A percentile compares a stretch with the other conserved stretches of the same genome.
phyloP scores from a whole-genome alignment of 2,113 vertebrate species.

The Tonatia bakeri region DNA sequence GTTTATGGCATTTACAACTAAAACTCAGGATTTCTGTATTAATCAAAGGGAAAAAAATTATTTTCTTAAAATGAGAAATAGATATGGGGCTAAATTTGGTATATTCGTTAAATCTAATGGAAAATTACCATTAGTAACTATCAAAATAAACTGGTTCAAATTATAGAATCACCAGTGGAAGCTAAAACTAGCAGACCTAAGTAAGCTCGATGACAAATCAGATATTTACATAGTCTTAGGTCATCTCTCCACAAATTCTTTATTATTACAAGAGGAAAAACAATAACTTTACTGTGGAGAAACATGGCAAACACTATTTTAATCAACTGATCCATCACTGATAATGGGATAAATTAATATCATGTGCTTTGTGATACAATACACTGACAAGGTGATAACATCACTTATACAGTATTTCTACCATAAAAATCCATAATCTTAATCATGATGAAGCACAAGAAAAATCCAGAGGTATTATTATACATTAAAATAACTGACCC shows the following conservation, averaged over 20 bases:
- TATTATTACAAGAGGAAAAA: constrained; percentile 8
- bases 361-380: background rate
- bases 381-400: background rate
- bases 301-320: background rate
- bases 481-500: background rate
- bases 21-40: background rate
- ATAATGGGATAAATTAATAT: background rate
- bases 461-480: background rate
- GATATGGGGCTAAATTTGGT: background rate
- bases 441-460: background rate
- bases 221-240: background rate
- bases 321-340: background rate
- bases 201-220: background rate
- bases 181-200: background rate
- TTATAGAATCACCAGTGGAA: background rate
- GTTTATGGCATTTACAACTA: background rate
- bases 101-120: background rate
- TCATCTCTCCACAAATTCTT: background rate
- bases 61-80: background rate
- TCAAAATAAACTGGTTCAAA: background rate
- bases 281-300: background rate
- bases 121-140: constrained; percentile 11
- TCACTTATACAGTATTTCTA: background rate
- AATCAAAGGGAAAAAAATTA: background rate
- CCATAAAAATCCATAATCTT: background rate